These are phyloP conservation scores for Megathymus violae DNA, from an alignment of 1,140 invertebrate species.

Conservation along the genomic window DNA sequence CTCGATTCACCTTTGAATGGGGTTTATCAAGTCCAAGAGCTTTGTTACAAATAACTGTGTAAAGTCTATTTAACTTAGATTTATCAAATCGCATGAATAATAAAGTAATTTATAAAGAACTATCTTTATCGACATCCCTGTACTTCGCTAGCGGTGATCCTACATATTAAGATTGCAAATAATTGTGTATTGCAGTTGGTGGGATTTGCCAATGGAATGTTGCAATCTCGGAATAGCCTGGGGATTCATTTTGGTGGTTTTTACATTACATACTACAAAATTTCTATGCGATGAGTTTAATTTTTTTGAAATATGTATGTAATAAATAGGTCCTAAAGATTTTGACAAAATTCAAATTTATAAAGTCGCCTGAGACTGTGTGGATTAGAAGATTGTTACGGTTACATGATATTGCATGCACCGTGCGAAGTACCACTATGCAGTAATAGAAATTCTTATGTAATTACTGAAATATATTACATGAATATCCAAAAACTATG, in stretches of 20 bases:
- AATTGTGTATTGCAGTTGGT: slow-evolving; percentile 7
- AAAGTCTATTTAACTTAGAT: slow-evolving; percentile 30
- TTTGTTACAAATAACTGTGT: slow-evolving; percentile 30
- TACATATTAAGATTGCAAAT: slow-evolving; percentile 19
- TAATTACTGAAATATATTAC: too few relatives aligned
- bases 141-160: slow-evolving; percentile 9
- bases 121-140: slow-evolving; percentile 27
- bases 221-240: background rate
- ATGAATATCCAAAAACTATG: too few relatives aligned
- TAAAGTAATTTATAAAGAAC: slow-evolving; percentile 32
- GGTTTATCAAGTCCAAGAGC: slow-evolving; percentile 39
- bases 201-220: background rate
- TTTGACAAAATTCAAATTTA: slow-evolving; percentile 1
- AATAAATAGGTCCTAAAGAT: too few relatives aligned
- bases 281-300: too few relatives aligned
- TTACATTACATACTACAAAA: too few relatives aligned
- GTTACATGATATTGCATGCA: too few relatives aligned
- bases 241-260: background rate
- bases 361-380: too few relatives aligned
- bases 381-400: too few relatives aligned
- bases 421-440: too few relatives aligned
- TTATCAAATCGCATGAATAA: slow-evolving; percentile 23
- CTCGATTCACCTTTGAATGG: slow-evolving; percentile 46
- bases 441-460: too few relatives aligned
- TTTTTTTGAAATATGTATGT: too few relatives aligned